Evolutionary conservation across 2,113 vertebrate species (phyloP).

Genomic region (Barnardius zonarius): DNA sequence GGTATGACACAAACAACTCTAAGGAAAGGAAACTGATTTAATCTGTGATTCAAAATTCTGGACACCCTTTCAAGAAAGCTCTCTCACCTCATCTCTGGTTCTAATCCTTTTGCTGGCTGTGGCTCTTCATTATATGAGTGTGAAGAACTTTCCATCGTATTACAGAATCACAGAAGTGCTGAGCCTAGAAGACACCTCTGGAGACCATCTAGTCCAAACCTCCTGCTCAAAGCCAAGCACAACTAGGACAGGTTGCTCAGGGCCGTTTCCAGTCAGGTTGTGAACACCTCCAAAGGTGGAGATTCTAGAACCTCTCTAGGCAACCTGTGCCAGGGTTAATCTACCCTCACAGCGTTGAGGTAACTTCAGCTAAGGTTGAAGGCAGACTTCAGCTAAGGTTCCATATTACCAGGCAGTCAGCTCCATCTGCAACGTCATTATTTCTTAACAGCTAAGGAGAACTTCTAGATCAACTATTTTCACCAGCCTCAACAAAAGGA

Average conservation of each 20-base stretch:
- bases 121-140: background rate
- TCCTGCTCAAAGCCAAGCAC: background rate
- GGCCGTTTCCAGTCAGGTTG: fast-evolving
- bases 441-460: background rate
- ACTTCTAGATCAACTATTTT: background rate
- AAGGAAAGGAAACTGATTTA: background rate
- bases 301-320: background rate
- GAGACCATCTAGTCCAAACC: background rate
- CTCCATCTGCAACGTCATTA: background rate
- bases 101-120: background rate
- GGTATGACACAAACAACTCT: background rate
- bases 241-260: background rate
- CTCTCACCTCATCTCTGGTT: background rate
- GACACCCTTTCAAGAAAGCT: background rate
- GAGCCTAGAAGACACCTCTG: background rate
- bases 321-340: background rate
- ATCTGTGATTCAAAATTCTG: background rate
- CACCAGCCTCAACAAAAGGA: background rate
- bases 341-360: background rate
- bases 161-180: background rate
- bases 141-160: background rate
- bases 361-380: background rate
- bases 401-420: background rate
- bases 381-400: background rate
- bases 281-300: background rate